These are phyloP conservation scores for Syrista parreyssii DNA, from an alignment of 2,888 invertebrate species.

Conservation along the genomic window DNA sequence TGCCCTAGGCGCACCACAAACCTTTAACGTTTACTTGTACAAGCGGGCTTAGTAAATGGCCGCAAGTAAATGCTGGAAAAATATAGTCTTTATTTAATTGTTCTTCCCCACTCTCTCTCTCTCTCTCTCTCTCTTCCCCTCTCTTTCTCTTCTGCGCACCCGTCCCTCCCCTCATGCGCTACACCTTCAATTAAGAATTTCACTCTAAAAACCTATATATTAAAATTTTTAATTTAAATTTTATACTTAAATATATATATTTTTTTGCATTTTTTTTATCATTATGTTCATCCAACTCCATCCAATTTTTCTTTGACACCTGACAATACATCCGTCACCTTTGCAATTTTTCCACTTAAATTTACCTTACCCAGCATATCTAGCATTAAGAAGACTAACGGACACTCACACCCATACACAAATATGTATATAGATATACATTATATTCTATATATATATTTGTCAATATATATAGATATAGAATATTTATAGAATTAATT, in stretches of 20 bases:
- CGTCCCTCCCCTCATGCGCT: too few relatives aligned
- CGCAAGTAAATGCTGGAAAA: conserved; percentile 50
- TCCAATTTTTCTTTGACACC: too few relatives aligned
- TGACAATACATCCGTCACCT: not conserved
- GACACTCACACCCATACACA: not conserved
- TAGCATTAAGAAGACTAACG: not conserved
- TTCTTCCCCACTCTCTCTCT: conserved; percentile 30
- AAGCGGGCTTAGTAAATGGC: conserved; percentile 23
- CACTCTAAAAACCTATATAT: not conserved
- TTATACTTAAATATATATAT: not conserved
- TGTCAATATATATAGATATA: not conserved
- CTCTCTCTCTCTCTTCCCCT: conserved; percentile 18
- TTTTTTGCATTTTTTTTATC: not conserved
- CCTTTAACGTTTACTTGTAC: conserved; percentile 5
- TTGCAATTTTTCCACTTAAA: not conserved
- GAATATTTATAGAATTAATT: not conserved
- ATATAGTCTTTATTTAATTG: conserved; percentile 50
- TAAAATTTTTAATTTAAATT: too few relatives aligned
- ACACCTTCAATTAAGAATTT: not conserved
- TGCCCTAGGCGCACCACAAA: conserved; percentile 22
- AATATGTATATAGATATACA: not conserved
- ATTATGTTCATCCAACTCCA: not conserved
- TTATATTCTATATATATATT: not conserved
- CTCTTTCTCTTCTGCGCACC: conserved; percentile 19
- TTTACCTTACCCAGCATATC: not conserved